These are phyloP conservation scores for Ophonus ardosiacus DNA, from an alignment of 2,888 invertebrate genomes.

Conservation along the genomic window DNA sequence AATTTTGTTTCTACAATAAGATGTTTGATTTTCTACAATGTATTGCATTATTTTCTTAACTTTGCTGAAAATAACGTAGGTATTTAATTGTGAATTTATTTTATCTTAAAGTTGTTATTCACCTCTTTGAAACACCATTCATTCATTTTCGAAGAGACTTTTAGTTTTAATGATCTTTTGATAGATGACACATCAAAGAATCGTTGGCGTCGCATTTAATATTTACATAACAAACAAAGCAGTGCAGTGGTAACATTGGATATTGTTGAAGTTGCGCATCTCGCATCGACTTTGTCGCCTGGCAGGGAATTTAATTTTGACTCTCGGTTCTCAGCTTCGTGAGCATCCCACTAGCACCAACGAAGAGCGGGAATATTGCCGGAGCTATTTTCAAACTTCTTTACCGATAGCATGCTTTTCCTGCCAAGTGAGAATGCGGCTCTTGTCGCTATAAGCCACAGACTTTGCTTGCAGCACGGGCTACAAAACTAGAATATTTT, in stretches of 20 bases:
- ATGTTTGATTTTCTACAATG: no score
- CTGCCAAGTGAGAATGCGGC: background rate
- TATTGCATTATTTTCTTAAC: no score
- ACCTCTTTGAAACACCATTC: background rate
- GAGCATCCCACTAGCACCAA: background rate
- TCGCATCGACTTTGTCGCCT: background rate
- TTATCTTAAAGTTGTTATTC: background rate
- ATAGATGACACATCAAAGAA: constrained; percentile 22
- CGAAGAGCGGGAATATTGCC: background rate
- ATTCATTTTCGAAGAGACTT: background rate
- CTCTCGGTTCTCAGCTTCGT: background rate
- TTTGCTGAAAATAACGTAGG: no score
- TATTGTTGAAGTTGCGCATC: constrained; percentile 33
- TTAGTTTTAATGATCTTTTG: constrained; percentile 23
- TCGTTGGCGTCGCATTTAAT: background rate
- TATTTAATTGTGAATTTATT: no score
- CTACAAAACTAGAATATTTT: background rate
- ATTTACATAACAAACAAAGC: constrained; percentile 38
- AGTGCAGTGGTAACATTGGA: constrained; percentile 18
- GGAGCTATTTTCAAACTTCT: background rate
- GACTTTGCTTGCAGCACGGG: background rate
- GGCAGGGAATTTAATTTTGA: constrained; percentile 22
- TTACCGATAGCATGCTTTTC: background rate
- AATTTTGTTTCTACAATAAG: no score
- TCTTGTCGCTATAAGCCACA: background rate